These are phyloP conservation scores for Diachasmimorpha longicaudata DNA, from an alignment of 1,140 invertebrate species.

Conservation along the genomic window DNA sequence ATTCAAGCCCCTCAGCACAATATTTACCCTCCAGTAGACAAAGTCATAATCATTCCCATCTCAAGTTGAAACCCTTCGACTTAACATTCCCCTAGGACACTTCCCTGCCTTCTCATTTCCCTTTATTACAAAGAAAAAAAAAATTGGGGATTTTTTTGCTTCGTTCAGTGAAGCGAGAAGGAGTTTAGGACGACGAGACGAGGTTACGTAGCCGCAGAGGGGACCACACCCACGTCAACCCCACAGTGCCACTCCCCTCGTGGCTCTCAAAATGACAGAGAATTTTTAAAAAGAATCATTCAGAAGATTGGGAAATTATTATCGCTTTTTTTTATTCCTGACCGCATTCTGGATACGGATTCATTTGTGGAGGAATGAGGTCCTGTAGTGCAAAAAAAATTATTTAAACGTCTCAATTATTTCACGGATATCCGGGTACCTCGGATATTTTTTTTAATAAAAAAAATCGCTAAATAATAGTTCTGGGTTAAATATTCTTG, in stretches of 20 bases:
- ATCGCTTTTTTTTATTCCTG: background rate
- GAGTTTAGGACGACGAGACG: slow-evolving; percentile 27
- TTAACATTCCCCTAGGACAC: background rate
- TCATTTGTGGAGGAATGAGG: too few species aligned
- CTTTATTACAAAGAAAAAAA: background rate
- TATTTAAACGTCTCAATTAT: too few species aligned
- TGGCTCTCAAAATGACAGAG: slow-evolving; percentile 11
- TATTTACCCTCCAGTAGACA: slow-evolving; percentile 15
- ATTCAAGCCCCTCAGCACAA: background rate
- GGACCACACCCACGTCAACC: slow-evolving; percentile 42
- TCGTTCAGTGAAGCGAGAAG: slow-evolving; percentile 42
- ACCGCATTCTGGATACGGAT: too few species aligned
- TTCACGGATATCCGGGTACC: background rate
- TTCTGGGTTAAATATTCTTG: too few species aligned
- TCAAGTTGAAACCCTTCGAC: background rate
- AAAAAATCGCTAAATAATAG: too few species aligned
- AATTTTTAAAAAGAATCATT: background rate
- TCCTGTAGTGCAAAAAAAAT: too few species aligned
- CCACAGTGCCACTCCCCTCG: slow-evolving; percentile 24
- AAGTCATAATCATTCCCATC: background rate
- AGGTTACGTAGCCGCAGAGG: slow-evolving; percentile 44
- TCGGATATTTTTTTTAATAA: too few species aligned
- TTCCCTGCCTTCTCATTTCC: background rate
- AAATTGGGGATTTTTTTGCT: background rate
- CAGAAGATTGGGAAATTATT: background rate